phyloP scores from a whole-genome alignment of 2,113 vertebrate genomes.

The Rhombomys opimus region DNA sequence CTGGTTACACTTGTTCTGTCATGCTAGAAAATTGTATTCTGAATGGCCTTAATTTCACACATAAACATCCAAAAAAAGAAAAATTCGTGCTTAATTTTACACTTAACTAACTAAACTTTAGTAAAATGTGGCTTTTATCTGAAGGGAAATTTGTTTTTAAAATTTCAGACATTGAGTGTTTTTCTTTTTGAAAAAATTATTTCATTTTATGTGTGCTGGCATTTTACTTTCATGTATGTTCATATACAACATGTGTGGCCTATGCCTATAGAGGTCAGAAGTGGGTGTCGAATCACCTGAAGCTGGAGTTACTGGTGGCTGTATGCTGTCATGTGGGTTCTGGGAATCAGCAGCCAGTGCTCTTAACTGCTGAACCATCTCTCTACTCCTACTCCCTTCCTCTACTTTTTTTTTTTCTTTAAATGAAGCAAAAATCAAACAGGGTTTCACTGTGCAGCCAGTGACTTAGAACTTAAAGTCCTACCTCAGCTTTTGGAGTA shows the following conservation, averaged over 20 bases:
- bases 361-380: not conserved
- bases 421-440: not conserved
- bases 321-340: not conserved
- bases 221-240: not conserved
- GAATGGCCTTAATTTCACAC: not conserved
- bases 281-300: not conserved
- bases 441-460: not conserved
- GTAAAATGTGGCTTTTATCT: not conserved
- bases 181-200: not conserved
- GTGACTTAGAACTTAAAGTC: not conserved
- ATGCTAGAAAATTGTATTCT: not conserved
- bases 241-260: not conserved
- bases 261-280: not conserved
- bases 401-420: not conserved
- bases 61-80: too few species aligned
- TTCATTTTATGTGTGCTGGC: not conserved
- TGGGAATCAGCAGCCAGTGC: not conserved
- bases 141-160: not conserved
- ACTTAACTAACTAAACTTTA: not conserved
- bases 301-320: not conserved
- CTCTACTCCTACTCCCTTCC: not conserved
- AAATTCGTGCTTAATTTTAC: not conserved
- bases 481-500: not conserved
- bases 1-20: not conserved
- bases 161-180: not conserved